Evolutionary conservation across 2,888 invertebrate genomes (phyloP).

Genomic region (Brachyopa scutellaris): DNA sequence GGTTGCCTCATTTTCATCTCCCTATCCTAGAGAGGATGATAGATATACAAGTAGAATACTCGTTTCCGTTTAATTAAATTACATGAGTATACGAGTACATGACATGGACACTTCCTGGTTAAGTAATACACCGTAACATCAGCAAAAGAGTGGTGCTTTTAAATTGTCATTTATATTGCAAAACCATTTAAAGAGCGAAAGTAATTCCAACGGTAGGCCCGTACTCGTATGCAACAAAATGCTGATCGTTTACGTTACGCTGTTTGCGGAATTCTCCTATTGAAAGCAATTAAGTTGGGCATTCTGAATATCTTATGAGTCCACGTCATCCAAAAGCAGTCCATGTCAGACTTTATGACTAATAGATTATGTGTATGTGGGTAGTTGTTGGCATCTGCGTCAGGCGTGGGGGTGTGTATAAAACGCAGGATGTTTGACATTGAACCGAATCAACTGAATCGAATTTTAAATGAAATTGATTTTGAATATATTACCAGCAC

Average conservation of each 20-base stretch:
- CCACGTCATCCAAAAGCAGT: not conserved
- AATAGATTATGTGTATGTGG: not conserved
- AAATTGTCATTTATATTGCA: slow-evolving; percentile 12
- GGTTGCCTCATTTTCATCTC: not conserved
- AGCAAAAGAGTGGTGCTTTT: not conserved
- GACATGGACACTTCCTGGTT: not conserved
- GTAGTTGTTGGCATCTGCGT: not conserved
- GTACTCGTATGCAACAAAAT: not conserved
- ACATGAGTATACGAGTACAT: not conserved
- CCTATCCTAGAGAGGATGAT: not conserved
- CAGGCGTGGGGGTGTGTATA: slow-evolving; percentile 3
- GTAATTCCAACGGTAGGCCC: too few relatives aligned
- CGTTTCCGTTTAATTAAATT: not conserved
- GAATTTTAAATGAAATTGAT: slow-evolving; percentile 58
- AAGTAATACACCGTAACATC: not conserved
- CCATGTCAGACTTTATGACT: slow-evolving; percentile 33
- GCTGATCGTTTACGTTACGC: slow-evolving; percentile 31
- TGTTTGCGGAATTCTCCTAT: slow-evolving; percentile 24
- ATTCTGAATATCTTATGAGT: slow-evolving; percentile 18
- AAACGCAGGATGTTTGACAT: slow-evolving; percentile 16
- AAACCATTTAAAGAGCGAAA: slow-evolving; percentile 40
- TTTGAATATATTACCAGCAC: slow-evolving; percentile 51
- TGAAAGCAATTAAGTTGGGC: slow-evolving; percentile 36
- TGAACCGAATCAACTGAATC: slow-evolving; percentile 25
- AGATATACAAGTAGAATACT: too few relatives aligned